These are phyloP conservation scores for Xestoiulus laeticollis DNA, from an alignment of 2,888 invertebrate species.

Conservation along the genomic window DNA sequence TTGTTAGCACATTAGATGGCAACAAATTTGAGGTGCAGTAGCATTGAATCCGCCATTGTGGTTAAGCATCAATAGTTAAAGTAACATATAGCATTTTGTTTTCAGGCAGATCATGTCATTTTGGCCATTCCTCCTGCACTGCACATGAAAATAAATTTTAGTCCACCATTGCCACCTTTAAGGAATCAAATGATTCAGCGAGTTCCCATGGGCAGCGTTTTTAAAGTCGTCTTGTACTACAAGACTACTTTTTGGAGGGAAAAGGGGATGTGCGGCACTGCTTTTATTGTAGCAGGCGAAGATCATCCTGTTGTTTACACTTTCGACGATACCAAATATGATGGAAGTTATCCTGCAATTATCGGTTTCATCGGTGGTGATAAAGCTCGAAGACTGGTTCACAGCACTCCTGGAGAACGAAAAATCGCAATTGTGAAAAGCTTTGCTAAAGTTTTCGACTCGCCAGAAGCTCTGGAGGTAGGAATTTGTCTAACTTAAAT, in stretches of 20 bases:
- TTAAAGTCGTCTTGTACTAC: conserved; percentile 66
- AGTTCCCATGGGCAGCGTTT: conserved; percentile 64
- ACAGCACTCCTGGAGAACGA: conserved; percentile 59
- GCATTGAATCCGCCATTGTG: no score
- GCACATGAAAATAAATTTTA: conserved; percentile 63
- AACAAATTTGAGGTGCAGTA: conserved; percentile 57
- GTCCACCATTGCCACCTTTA: conserved; percentile 62
- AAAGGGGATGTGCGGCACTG: conserved; percentile 53
- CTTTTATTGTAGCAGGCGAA: conserved; percentile 58
- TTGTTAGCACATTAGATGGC: conserved; percentile 57
- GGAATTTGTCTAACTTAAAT: no score
- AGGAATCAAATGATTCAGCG: conserved; percentile 63
- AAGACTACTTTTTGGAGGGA: conserved; percentile 64
- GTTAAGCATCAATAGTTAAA: no score
- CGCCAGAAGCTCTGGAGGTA: conserved; percentile 60
- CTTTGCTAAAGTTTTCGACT: conserved; percentile 60
- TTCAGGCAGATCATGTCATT: conserved; percentile 60
- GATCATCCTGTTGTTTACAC: conserved; percentile 59
- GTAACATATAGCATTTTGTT: no score
- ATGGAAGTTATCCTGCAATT: conserved; percentile 59
- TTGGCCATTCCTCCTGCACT: conserved; percentile 62
- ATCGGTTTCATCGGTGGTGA: conserved; percentile 61
- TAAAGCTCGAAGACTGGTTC: conserved; percentile 58
- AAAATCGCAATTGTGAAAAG: conserved; percentile 58
- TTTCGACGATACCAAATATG: conserved; percentile 60